Conservation (phyloP, 2,113 vertebrate species). For the Amblyopsis rosae region DNA sequence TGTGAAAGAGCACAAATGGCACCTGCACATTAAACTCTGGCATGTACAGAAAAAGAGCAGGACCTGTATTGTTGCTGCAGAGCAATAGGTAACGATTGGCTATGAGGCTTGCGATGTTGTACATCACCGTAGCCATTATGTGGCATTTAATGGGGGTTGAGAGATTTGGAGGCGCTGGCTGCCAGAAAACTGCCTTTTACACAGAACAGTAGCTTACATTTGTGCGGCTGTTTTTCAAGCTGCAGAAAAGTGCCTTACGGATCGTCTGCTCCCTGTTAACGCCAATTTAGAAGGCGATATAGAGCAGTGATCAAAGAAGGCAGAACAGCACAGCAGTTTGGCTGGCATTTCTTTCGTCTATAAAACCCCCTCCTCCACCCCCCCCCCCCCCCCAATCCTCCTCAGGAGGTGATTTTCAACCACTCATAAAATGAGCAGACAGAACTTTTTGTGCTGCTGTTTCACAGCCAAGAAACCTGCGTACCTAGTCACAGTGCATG, state of each 20-base stretch:
- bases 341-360: conserved; percentile 11
- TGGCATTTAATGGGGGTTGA: conserved; percentile 56
- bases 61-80: conserved; percentile 20
- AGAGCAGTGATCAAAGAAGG: conserved; percentile 41
- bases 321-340: conserved; percentile 21
- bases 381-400: not conserved
- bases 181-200: conserved; percentile 46
- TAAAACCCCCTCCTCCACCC: conserved; percentile 35
- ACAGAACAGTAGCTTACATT: conserved; percentile 46
- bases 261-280: conserved; percentile 30
- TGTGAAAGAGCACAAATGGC: conserved; percentile 13
- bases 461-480: conserved; percentile 29
- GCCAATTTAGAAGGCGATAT: conserved; percentile 45
- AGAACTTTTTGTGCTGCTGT: conserved; percentile 42
- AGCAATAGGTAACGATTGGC: conserved; percentile 32
- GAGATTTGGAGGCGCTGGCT: conserved; percentile 37
- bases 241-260: conserved; percentile 24
- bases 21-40: conserved; percentile 23
- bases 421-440: conserved; percentile 39
- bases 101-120: conserved; percentile 21
- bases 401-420: conserved; percentile 41
- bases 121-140: conserved; percentile 56
- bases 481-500: not conserved
- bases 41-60: conserved; percentile 33
- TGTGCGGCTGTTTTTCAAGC: conserved; percentile 54